A percentile compares a stretch with the other conserved stretches of the same genome.
phyloP scores from a whole-genome alignment of 2,113 vertebrate species.

The Bucco capensis region DNA sequence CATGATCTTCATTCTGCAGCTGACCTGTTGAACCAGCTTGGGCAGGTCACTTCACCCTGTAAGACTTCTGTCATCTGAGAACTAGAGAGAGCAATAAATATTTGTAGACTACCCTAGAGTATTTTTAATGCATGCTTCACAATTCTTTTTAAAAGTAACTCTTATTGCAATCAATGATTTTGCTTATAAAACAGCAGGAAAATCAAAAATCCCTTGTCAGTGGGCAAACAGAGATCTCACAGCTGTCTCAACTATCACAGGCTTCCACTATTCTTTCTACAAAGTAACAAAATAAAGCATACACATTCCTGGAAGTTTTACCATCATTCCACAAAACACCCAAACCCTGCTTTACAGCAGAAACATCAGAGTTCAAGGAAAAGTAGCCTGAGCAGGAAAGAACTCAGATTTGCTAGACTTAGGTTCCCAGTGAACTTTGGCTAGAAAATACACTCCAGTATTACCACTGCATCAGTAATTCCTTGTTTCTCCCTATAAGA shows the following conservation, averaged over 20 bases:
- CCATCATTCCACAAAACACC: not conserved
- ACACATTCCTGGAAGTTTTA: not conserved
- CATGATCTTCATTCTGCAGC: not conserved
- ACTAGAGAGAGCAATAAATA: not conserved
- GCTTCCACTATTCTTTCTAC: not conserved
- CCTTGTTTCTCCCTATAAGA: not conserved
- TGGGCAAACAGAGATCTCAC: not conserved
- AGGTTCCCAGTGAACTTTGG: not conserved
- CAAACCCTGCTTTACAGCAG: not conserved
- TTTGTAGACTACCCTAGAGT: not conserved
- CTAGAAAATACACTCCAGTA: not conserved
- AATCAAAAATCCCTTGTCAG: not conserved
- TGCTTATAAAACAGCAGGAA: not conserved
- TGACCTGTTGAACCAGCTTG: not conserved
- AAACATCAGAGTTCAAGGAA: not conserved
- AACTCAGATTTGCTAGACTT: not conserved
- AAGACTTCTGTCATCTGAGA: not conserved
- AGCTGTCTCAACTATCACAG: not conserved
- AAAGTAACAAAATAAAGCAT: not conserved
- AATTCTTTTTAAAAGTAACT: not conserved
- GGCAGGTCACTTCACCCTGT: not conserved
- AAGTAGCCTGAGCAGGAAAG: not conserved
- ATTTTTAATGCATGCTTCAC: not conserved
- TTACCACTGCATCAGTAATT: not conserved
- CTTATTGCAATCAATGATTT: not conserved